These are phyloP conservation scores for Pseudoips prasinana DNA, from an alignment of 2,888 invertebrate species.

Conservation along the genomic window DNA sequence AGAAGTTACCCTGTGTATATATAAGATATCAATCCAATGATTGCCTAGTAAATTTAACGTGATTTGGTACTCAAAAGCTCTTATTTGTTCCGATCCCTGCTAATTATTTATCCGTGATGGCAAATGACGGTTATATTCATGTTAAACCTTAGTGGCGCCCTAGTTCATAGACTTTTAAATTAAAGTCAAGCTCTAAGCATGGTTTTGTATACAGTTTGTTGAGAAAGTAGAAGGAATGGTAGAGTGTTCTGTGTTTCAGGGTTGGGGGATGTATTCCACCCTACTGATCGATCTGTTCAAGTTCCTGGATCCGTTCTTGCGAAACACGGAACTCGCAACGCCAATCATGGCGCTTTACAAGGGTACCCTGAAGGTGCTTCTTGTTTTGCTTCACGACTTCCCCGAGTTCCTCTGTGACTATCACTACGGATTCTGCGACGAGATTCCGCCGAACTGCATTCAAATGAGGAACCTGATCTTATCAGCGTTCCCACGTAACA, in stretches of 20 bases:
- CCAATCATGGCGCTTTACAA: constrained; percentile 97
- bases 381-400: constrained; percentile 98
- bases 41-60: too few species aligned
- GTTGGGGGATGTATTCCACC: constrained; percentile 99
- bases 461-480: constrained; percentile 99
- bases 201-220: too few species aligned
- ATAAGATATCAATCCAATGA: too few species aligned
- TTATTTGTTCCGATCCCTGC: too few species aligned
- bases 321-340: constrained; percentile 97
- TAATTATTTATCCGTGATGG: too few species aligned
- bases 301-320: constrained; percentile 97
- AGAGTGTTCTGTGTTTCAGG: constrained; percentile 66
- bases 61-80: too few species aligned
- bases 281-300: constrained; percentile 97
- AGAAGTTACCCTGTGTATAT: too few species aligned
- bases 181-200: too few species aligned
- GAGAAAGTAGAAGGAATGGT: too few species aligned
- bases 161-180: too few species aligned
- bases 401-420: constrained; percentile 99
- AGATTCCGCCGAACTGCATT: constrained; percentile 99
- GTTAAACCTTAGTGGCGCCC: too few species aligned
- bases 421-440: constrained; percentile 99
- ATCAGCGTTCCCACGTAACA: constrained; percentile 98
- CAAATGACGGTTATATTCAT: too few species aligned
- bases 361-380: constrained; percentile 95